Evolutionary conservation across 2,888 invertebrate species (phyloP).

Genomic region (Zaprionus bogoriensis): DNA sequence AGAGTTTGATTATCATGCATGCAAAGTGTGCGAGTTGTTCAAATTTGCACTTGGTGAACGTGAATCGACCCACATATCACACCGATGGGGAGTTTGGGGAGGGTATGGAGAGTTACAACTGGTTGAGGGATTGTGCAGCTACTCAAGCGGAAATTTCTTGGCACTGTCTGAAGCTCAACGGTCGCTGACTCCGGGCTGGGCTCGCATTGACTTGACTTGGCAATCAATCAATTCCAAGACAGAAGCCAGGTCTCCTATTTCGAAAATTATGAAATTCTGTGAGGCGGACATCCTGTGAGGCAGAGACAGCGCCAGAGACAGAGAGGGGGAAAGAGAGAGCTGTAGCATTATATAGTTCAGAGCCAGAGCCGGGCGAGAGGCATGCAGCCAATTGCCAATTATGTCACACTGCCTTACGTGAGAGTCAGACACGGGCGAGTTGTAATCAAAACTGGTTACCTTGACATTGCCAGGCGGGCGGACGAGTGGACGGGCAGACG

Average conservation of each 20-base stretch:
- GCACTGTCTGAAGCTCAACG: conserved; percentile 16
- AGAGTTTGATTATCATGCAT: conserved; percentile 31
- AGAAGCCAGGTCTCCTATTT: conserved; percentile 23
- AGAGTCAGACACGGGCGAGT: conserved; percentile 12
- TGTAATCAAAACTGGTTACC: conserved; percentile 71
- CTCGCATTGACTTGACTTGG: no score
- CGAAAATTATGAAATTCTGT: conserved; percentile 66
- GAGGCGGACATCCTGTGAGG: conserved; percentile 57
- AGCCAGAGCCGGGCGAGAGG: no score
- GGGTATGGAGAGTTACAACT: no score
- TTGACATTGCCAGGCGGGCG: conserved; percentile 63
- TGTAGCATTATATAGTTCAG: no score
- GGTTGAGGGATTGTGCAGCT: background rate
- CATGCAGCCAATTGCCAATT: conserved; percentile 54
- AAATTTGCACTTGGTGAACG: conserved; percentile 43
- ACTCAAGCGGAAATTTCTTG: conserved; percentile 16
- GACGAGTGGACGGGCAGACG: conserved; percentile 14
- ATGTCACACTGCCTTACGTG: conserved; percentile 41
- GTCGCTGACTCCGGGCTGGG: conserved; percentile 21
- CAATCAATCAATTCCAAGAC: conserved; percentile 72
- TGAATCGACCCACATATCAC: conserved; percentile 38
- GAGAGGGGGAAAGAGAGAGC: conserved; percentile 1
- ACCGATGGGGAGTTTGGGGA: background rate
- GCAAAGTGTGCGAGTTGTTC: conserved; percentile 28
- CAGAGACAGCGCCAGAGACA: background rate